A percentile compares a stretch with the other conserved stretches of the same genome.
Evolutionary conservation across 2,113 vertebrate species (phyloP).

Genomic region (Sterna hirundo): DNA sequence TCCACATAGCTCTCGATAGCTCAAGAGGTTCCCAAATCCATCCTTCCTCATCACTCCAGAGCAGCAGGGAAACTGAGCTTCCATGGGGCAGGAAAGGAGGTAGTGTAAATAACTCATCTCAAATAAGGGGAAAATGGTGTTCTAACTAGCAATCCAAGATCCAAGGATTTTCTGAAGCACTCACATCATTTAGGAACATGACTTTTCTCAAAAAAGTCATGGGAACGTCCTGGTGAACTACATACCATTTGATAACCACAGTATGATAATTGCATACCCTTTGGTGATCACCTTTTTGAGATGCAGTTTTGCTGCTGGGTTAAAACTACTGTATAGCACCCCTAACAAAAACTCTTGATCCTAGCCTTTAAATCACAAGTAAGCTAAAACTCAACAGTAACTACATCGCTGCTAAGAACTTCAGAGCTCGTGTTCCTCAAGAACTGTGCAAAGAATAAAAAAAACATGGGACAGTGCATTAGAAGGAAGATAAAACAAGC

Average conservation of each 20-base stretch:
- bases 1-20: background rate
- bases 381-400: background rate
- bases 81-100: background rate
- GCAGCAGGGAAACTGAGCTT: background rate
- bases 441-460: background rate
- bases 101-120: background rate
- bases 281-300: background rate
- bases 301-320: background rate
- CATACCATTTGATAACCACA: background rate
- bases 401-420: background rate
- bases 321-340: background rate
- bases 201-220: background rate
- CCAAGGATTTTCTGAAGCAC: background rate
- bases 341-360: background rate
- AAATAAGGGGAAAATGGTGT: background rate
- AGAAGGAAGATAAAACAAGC: background rate
- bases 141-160: background rate
- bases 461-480: background rate
- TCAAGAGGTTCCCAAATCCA: background rate
- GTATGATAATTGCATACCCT: background rate
- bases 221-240: background rate
- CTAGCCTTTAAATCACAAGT: background rate
- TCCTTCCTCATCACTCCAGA: background rate
- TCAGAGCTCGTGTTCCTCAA: background rate
- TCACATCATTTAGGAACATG: background rate